Base-by-base conservation (phyloP, 2,888 invertebrate species). In the Tetropium fuscum region DNA sequence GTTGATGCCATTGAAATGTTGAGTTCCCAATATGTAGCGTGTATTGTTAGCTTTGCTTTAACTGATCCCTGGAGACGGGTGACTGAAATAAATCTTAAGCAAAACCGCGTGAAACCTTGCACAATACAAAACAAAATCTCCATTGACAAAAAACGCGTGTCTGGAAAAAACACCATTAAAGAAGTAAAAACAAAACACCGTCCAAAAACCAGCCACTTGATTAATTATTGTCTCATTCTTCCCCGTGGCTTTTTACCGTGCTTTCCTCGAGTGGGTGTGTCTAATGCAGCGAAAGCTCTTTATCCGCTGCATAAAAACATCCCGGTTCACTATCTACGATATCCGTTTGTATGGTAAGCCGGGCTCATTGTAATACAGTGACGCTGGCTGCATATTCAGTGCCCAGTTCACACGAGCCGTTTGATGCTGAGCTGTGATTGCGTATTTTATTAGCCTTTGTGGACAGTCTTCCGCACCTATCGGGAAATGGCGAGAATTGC, bases 361-460 rank as follows among this genome's bases (percentile, higher is more conserved):
- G 34, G 49, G 44, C 49, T 66, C 63, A 66, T 66, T 66, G 66
- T 66, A 66, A 66, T 66, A 66, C 66, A 66, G 63, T 66, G 57
- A 53, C 53, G 20, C 30, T 25, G 47, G 20, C 32, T 20, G 47
- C 13, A 18, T 38, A 27, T 41, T 16, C 22, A 20, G 11, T 25
- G 27, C 27, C 30, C 36, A 15, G 45, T 57, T 47, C 53, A 55
- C 53, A 59, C 57, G 53, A 47, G 41, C 54, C 60, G 60, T 60
- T 60, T 60, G 41, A 51, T 53, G 36, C 53, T 19, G 43, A 8
- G 41, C 38, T 43, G 38, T 60, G 63, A 63, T 63, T 64, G 60
- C 25, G 45, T 58, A 58, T 60, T 64, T 64, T 58, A 60, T 64
- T 45, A 51, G 43, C 15, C 54, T 19, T 38, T 44, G 55, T 55